Evolutionary conservation across 2,888 invertebrate species (phyloP), one percentile per base, ranked within the genome.

Genomic region (Lypha dubia): DNA sequence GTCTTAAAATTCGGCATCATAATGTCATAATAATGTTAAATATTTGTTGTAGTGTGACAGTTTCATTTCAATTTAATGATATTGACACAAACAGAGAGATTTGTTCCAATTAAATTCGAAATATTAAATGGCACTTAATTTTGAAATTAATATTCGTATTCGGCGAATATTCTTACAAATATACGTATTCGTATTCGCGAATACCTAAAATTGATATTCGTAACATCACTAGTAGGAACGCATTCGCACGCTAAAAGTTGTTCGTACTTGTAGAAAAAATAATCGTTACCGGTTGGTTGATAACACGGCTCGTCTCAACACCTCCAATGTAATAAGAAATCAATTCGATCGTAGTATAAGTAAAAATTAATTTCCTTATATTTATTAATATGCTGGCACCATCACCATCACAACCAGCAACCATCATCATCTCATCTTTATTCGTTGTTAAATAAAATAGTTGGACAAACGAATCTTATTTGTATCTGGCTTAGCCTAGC

Each of bases 301-400:
- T 53, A 62, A 35, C 28, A 32, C n/a, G 62, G 28, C 44, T 44
- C 58, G n/a, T 75, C 11, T 70, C 35, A 77, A 71, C 79, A 65
- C 71, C 44, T 79, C 79, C 71, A 71, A 68, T 79, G 63, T 63
- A 38, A 63, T 56, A 63, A 32, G 11, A 53, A 62, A 58, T 76
- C 15, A 17, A 58, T 17, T 35, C 35, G 17, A 3, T 62, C n/a
- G 22, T 63, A 49, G 22, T 63, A 49, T 9, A 38, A 41, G 20
- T 44, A 41, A 28, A 74, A 68, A 74, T 60, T 67, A 80, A 68
- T 80, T 80, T 80, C 80, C 80, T 73, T 74, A 65, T 74, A 67
- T 67, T 60, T 60, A 56, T 58, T 76, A 58, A 76, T 76, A 60
- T 79, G 68, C 51, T 70, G 62, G 24, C 60, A 79, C 17, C 67